Evolutionary conservation across 2,888 invertebrate species (phyloP).

Genomic region (Bimastos eiseni): DNA sequence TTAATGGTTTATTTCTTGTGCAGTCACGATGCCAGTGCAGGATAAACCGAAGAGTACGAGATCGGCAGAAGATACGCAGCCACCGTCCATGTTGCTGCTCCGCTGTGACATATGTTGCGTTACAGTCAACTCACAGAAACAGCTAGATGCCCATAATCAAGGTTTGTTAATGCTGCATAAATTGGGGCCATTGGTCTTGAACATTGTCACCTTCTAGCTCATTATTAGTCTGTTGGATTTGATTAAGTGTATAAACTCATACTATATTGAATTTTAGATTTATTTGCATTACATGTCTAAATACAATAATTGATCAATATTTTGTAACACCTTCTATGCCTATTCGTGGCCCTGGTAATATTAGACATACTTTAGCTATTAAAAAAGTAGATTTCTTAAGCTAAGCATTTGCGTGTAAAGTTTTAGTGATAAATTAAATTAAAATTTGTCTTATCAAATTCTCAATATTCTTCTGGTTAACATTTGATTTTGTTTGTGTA

Average conservation of each 20-base stretch:
- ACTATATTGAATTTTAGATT: background rate
- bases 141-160: background rate
- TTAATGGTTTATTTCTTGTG: background rate
- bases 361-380: background rate
- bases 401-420: background rate
- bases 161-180: background rate
- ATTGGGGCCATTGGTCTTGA: background rate
- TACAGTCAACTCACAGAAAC: slow-evolving; percentile 7
- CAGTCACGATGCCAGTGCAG: background rate
- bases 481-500: background rate
- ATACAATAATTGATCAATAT: background rate
- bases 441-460: background rate
- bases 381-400: background rate
- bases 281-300: background rate
- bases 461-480: background rate
- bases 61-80: background rate
- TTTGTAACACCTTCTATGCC: background rate
- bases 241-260: background rate
- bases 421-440: background rate
- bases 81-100: background rate
- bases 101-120: background rate
- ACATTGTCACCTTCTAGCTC: background rate
- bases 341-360: background rate
- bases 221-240: background rate
- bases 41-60: background rate